Conservation (phyloP, 2,888 invertebrate species). For the Andrena camellia region DNA sequence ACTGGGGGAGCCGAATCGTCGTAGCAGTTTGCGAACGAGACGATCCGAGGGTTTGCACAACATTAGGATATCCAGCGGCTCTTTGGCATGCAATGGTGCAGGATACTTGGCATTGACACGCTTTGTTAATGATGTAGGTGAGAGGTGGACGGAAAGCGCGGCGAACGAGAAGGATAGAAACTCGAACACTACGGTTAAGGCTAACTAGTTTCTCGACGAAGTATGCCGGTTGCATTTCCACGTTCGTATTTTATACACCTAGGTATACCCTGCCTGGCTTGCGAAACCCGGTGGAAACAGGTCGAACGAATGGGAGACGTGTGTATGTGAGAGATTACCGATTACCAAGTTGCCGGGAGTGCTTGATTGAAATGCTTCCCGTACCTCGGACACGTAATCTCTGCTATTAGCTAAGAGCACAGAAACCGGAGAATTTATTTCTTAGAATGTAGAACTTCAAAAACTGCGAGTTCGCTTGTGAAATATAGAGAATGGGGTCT, state of each 20-base stretch:
- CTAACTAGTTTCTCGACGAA: constrained; percentile 67
- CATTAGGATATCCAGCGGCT: not conserved
- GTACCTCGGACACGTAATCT: not conserved
- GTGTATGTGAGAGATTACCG: constrained; percentile 21
- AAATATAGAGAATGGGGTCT: not conserved
- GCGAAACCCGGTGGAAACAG: constrained; percentile 61
- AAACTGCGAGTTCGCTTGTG: not conserved
- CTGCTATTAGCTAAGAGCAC: not conserved
- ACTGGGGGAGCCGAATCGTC: not conserved
- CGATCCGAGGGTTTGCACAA: not conserved
- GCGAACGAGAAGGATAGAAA: constrained; percentile 59
- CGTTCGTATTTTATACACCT: constrained; percentile 57
- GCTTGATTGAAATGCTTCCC: constrained; percentile 15
- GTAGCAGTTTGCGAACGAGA: not conserved
- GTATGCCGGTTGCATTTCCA: constrained; percentile 66
- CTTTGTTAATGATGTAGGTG: constrained; percentile 50
- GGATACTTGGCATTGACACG: constrained; percentile 73
- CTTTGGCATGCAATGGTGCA: constrained; percentile 8
- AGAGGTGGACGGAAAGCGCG: constrained; percentile 54
- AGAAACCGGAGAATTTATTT: not conserved
- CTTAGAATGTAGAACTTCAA: not conserved
- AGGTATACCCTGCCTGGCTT: constrained; percentile 37
- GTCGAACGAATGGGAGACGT: constrained; percentile 45
- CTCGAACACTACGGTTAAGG: constrained; percentile 73
- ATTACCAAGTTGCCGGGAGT: constrained; percentile 43